Base-by-base conservation (phyloP, 2,888 invertebrate genomes). In the Isotomurus palustris region DNA sequence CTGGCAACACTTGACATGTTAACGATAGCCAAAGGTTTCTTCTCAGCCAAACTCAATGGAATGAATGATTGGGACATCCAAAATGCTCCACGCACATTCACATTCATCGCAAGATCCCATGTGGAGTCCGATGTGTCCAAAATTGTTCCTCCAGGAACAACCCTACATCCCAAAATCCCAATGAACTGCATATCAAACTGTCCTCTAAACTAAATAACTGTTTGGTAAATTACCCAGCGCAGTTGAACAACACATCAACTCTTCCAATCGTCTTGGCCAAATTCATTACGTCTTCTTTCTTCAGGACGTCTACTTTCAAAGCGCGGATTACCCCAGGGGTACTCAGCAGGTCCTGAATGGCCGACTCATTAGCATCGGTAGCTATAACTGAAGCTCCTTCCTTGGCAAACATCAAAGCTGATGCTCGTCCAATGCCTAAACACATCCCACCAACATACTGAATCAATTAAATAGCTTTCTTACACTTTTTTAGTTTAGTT, bases 371-470 rank as follows among this genome's bases (percentile, higher is more conserved):
- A 29, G 71, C 52, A 56, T 73, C 73, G 1, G 72, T 71, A 5
- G 73, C 73, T 32, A 72, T 68, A 14, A 73, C 72, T 50, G 62
- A 48, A 3, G 71, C 73, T 17, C 72, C 73, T 64, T 73, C 73
- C 43, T 66, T 61, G 3, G 71, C 67, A 68, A 72, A 73, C n/a
- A 69, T 52, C 25, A 72, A 45, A 5, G 70, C 67, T 5, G 72
- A 66, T 17, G 71, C 71, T 22, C 70, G 53, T 1, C 72, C 73
- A 32, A 73, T 71, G 21, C 70, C 70, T 69, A n/a, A 40, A 28
- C n/a, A n/a, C n/a, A n/a, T n/a, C n/a, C n/a, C n/a, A n/a, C n/a
- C n/a, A n/a, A n/a, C n/a, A n/a, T n/a, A n/a, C n/a, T n/a, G n/a
- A n/a, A n/a, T n/a, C n/a, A n/a, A n/a, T n/a, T n/a, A n/a, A n/a